phyloP scores from a whole-genome alignment of 1,140 invertebrate species.

The Antheraea mylitta region DNA sequence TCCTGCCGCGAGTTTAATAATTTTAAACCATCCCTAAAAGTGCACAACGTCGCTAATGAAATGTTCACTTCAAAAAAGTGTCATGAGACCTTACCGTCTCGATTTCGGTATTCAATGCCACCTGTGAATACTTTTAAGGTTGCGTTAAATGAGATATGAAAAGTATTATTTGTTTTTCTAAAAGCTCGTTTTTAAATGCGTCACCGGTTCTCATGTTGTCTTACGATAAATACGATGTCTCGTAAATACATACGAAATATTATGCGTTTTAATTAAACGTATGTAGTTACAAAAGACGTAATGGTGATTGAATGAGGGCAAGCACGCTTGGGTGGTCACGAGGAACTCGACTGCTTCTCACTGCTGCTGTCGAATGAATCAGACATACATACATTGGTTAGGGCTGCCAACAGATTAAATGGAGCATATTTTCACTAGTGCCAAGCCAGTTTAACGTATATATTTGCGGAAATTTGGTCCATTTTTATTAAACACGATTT shows the following conservation, averaged over 20 bases:
- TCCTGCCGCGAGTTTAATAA: too few relatives aligned
- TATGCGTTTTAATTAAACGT: conserved; percentile 36
- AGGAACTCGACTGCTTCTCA: conserved; percentile 20
- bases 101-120: too few relatives aligned
- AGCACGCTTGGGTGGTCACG: conserved; percentile 26
- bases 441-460: background rate
- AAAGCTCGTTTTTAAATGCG: background rate
- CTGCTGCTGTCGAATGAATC: conserved; percentile 26
- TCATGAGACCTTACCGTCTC: too few relatives aligned
- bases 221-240: background rate
- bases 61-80: too few relatives aligned
- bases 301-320: conserved; percentile 52
- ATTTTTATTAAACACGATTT: background rate
- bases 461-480: background rate
- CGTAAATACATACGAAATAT: conserved; percentile 28
- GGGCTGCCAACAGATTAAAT: conserved; percentile 26
- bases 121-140: too few relatives aligned
- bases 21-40: too few relatives aligned
- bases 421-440: conserved; percentile 16
- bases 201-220: background rate
- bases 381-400: conserved; percentile 16
- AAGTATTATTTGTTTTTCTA: too few relatives aligned
- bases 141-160: too few relatives aligned
- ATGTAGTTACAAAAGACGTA: conserved; percentile 40
- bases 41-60: too few relatives aligned